Evolutionary conservation across 2,888 invertebrate species (phyloP), one percentile per base, ranked within the genome.

Genomic region (Trissolcus japonicus): DNA sequence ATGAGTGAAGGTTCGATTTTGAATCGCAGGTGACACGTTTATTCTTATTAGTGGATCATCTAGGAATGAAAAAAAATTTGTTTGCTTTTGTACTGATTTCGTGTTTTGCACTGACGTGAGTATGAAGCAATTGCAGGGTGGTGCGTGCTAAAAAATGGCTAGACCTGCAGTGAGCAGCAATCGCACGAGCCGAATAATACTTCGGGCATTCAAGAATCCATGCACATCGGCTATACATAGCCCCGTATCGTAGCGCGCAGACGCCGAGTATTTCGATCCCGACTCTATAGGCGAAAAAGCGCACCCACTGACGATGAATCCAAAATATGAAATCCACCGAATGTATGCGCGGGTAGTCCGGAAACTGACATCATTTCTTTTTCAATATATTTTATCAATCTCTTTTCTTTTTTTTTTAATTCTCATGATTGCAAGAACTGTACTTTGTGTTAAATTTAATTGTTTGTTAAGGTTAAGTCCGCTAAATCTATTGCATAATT

Each of bases 211-310:
- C 53, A 66, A 51, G 79, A 78, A 59, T 61, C 54, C 66, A 73
- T 75, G 78, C 76, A 76, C 78, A 83, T 81, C 73, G 78, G 81
- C 84, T 85, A 85, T 84, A 85, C 85, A 85, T 85, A 85, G 84
- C 79, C 65, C 71, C 82, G 80, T 80, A 16, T 54, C 78, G 80
- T 80, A 80, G 76, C 80, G 85, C 85, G 85, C 85, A 84, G 84
- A 82, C 85, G 84, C 82, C 81, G 67, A 75, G 53, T 80, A 79
- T 80, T 80, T 61, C 80, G 68, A 63, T 75, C 62, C 46, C 43
- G 29, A 46, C 14, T 46, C 14, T 46, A 1, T 3, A 16, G 9
- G 14, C 6, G 43, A 43, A 46, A 46, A 46, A 46, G 46, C 60
- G 4, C 56, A 14, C 41, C 54, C 25, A 51, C 50, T 13, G 56